phyloP scores from a whole-genome alignment of 2,113 vertebrate genomes.

The Seriola quinqueradiata region DNA sequence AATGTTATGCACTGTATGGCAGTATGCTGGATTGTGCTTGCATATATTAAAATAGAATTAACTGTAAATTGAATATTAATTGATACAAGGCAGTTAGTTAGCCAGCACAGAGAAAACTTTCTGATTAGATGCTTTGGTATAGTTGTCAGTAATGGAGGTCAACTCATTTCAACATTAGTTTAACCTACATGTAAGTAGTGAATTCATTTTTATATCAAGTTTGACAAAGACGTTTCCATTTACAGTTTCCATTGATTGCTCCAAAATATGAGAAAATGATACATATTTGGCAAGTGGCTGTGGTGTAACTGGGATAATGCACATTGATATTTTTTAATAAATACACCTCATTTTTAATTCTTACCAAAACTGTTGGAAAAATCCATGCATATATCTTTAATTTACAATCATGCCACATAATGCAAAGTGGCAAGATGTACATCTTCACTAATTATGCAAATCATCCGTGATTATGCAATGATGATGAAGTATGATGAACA shows the following conservation, averaged over 20 bases:
- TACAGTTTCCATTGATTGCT: background rate
- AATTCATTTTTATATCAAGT: background rate
- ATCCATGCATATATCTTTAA: background rate
- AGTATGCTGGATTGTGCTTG: background rate
- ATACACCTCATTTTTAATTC: background rate
- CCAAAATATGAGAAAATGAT: background rate
- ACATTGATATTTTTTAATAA: too few relatives aligned
- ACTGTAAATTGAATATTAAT: background rate
- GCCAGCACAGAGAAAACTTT: background rate
- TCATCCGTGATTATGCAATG: background rate
- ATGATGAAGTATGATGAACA: slow-evolving; percentile 14
- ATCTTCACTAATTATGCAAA: slow-evolving; percentile 3
- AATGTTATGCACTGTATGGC: background rate
- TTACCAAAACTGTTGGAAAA: background rate
- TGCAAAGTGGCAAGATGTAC: background rate
- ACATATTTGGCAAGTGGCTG: background rate
- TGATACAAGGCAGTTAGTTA: background rate
- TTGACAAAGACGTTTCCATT: background rate
- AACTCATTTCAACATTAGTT: background rate
- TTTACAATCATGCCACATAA: slow-evolving; percentile 6
- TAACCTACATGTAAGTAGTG: background rate
- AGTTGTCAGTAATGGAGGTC: background rate
- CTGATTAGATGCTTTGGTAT: background rate
- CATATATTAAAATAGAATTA: background rate
- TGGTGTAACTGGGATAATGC: background rate